A percentile compares a stretch with the other conserved stretches of the same genome.
Evolutionary conservation across 2,888 invertebrate species (phyloP).

Genomic region (Diaphora mendica): DNA sequence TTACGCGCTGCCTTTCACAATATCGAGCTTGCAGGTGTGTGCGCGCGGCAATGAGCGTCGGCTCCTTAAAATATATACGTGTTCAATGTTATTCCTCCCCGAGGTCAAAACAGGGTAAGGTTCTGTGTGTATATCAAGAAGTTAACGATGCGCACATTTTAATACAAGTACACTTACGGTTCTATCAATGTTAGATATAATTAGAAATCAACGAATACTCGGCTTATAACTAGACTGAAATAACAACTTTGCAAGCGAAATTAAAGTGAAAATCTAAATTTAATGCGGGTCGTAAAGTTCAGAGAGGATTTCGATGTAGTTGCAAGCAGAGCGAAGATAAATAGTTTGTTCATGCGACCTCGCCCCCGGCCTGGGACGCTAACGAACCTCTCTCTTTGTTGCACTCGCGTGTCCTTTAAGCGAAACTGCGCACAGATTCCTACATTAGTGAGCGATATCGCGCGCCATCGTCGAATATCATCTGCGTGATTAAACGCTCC

Average conservation of each 20-base stretch:
- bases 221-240: conserved; percentile 23
- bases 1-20: conserved; percentile 66
- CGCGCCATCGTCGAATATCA: conserved; percentile 56
- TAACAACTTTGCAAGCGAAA: conserved; percentile 28
- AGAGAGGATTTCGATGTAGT: conserved; percentile 49
- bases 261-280: conserved; percentile 53
- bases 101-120: conserved; percentile 68
- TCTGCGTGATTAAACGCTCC: conserved; percentile 61
- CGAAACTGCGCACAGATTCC: conserved; percentile 65
- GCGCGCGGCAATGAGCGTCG: conserved; percentile 69
- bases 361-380: conserved; percentile 74
- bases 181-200: conserved; percentile 34
- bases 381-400: conserved; percentile 81
- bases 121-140: conserved; percentile 73
- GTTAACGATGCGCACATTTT: conserved; percentile 79
- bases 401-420: conserved; percentile 66
- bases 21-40: conserved; percentile 53
- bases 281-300: conserved; percentile 61
- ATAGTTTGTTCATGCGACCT: conserved; percentile 75
- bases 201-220: conserved; percentile 38
- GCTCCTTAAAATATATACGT: conserved; percentile 34
- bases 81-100: conserved; percentile 30
- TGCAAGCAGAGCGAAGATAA: conserved; percentile 67
- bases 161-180: conserved; percentile 47
- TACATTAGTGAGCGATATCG: conserved; percentile 55